A percentile compares a stretch with the other conserved stretches of the same genome.
phyloP scores from a whole-genome alignment of 2,888 invertebrate species.

The Trissoscelio sp. region DNA sequence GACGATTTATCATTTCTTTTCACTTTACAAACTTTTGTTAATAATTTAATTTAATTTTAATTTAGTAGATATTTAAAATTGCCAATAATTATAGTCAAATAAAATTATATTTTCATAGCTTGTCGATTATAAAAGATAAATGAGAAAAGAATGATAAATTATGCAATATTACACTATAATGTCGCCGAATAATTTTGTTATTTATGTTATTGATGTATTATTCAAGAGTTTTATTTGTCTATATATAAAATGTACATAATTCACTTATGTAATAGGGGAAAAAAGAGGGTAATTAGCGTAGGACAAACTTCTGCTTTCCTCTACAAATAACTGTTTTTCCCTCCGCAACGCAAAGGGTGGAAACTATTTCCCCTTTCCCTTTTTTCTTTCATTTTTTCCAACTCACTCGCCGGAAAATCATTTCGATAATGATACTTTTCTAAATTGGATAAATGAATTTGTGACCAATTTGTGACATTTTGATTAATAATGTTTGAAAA shows the following conservation, averaged over 20 bases:
- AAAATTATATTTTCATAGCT: too few species aligned
- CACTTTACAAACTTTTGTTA: not conserved
- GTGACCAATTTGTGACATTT: conserved; percentile 44
- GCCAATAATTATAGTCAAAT: too few species aligned
- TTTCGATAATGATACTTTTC: conserved; percentile 39
- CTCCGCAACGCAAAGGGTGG: conserved; percentile 45
- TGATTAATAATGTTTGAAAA: conserved; percentile 42
- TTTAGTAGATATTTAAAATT: too few species aligned
- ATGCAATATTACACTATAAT: not conserved
- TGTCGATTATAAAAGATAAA: too few species aligned
- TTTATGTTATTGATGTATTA: conserved; percentile 14
- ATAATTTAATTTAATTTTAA: too few species aligned
- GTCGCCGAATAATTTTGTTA: not conserved
- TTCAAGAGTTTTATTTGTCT: conserved; percentile 19
- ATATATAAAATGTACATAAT: conserved; percentile 34
- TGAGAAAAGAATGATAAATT: not conserved
- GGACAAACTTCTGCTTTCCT: conserved; percentile 38
- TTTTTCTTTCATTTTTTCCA: conserved; percentile 47
- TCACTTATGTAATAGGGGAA: conserved; percentile 20
- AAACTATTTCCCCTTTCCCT: conserved; percentile 65
- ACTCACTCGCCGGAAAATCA: conserved; percentile 32
- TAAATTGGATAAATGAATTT: conserved; percentile 51
- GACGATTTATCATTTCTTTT: not conserved
- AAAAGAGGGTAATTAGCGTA: conserved; percentile 60
- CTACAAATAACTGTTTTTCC: conserved; percentile 62